Base-by-base conservation (phyloP, 2,113 vertebrate genomes). In the Lepus americanus region DNA sequence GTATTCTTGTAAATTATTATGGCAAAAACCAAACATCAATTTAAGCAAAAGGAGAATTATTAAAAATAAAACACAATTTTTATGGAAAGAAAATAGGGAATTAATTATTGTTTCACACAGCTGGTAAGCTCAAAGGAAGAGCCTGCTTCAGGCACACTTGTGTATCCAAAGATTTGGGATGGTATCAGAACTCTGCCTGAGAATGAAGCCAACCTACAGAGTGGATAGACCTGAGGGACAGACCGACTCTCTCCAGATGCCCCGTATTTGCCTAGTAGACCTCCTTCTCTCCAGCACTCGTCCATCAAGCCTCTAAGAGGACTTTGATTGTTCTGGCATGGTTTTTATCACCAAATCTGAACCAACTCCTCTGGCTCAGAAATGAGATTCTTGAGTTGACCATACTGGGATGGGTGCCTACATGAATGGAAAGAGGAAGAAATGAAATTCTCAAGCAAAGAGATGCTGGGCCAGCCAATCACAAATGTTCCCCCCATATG, bases 71-170 rank as follows among this genome's bases (percentile, higher is more conserved):
- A 61, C 2, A 2, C 80, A 84, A 84, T 69, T 92, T 76, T 89
- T 85, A 81, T 70, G 90, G 9, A 92, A 94, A 82, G 33, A 23
- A 88, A 85, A 66, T 39, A 74, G 16, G 20, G 25, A 82, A 74
- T 64, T 74, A 51, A 69, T 76, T 61, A n/a, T 84, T 88, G 36
- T 5, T 81, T 89, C 55, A 33, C 11, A 23, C 7, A 88, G 29
- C 25, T 64, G 17, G 3, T 76, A 49, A 72, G 12, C 63, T n/a
- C 25, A 81, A 94, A 85, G 77, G 27, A 49, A 79, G 36, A 67
- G 10, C 44, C 74, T 22, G 13, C 9, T 81, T 89, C 63, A 91
- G 51, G 61, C 36, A n/a, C 4, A 66, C n/a, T 44, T 44, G 29
- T 9, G 49, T 2, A 78, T 17, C 23, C 55, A 72, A 49, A 91